Conservation (phyloP, 2,113 vertebrate species). For the Cyanistes caeruleus region DNA sequence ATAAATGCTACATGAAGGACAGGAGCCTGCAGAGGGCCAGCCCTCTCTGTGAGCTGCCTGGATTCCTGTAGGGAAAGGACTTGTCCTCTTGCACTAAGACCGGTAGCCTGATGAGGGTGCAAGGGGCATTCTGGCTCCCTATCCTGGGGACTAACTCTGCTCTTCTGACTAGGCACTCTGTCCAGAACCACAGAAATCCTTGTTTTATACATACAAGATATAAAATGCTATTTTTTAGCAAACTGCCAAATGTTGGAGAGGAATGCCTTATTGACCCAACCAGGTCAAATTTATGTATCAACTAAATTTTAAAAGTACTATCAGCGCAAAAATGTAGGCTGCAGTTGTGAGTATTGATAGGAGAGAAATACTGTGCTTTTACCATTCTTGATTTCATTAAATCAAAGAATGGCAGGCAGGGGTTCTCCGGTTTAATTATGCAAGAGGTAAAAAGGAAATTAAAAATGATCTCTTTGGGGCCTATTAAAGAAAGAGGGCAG, state of each 20-base stretch:
- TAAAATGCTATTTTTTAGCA: neutral
- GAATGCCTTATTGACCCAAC: neutral
- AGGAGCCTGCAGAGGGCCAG: neutral
- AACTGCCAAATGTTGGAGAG: neutral
- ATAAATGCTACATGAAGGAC: neutral
- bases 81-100: neutral
- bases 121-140: neutral
- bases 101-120: too few species aligned
- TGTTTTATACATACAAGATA: neutral
- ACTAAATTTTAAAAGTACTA: neutral
- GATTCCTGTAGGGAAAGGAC: neutral
- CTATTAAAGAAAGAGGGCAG: neutral
- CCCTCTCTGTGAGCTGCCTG: neutral
- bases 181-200: neutral
- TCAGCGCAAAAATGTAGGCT: neutral
- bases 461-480: neutral
- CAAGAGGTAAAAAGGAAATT: neutral
- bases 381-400: neutral
- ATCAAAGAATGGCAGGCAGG: neutral
- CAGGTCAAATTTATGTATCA: neutral
- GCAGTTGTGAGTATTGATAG: neutral
- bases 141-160: neutral
- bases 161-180: neutral
- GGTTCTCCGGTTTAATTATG: neutral
- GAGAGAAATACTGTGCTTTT: neutral